phyloP scores from a whole-genome alignment of 64 coral and sea anemone species.

The Acropora tenuis region DNA sequence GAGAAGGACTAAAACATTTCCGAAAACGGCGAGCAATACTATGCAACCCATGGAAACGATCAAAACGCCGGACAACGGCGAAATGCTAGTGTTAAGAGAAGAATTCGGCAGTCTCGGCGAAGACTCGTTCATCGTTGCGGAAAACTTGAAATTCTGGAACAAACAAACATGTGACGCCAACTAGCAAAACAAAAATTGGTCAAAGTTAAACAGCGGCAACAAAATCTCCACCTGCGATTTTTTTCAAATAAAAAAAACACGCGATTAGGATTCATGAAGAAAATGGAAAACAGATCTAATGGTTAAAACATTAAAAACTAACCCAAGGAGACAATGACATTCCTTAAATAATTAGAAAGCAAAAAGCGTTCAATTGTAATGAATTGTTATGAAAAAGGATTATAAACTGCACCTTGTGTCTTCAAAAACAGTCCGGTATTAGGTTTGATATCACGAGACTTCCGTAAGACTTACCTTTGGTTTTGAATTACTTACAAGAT shows the following conservation, averaged over 20 bases:
- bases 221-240: neutral
- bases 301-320: neutral
- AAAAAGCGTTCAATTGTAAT: neutral
- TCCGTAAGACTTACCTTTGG: neutral
- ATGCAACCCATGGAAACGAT: conserved; percentile 48
- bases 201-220: no score
- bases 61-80: neutral
- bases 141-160: neutral
- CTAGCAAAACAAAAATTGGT: neutral
- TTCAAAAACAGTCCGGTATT: neutral
- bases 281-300: neutral
- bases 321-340: neutral
- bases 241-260: no score
- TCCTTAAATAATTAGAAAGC: no score
- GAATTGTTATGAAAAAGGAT: neutral
- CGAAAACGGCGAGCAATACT: conserved; percentile 70
- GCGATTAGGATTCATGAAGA: neutral
- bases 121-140: neutral
- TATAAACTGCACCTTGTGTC: no score
- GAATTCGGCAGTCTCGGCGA: neutral
- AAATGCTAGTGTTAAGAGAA: neutral
- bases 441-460: neutral
- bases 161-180: neutral
- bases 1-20: conserved; percentile 70
- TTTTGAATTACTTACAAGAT: neutral